Conservation (phyloP, 2,113 vertebrate species). For the Hippocampus mohnikei region DNA sequence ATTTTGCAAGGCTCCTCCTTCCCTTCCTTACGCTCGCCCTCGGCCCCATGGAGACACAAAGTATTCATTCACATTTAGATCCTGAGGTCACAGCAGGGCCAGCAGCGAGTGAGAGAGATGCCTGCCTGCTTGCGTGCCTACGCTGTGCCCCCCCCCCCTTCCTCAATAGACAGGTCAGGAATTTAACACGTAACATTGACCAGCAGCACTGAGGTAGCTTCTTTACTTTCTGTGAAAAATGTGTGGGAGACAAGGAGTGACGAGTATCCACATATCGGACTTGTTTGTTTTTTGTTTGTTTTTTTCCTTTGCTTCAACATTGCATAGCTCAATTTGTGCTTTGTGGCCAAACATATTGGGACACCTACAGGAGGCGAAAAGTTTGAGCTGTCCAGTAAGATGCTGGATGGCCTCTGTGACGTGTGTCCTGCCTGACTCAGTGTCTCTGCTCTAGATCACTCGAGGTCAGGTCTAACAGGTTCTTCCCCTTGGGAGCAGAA, state of each 20-base stretch:
- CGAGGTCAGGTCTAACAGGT: neutral
- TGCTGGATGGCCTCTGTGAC: neutral
- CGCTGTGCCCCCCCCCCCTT: neutral
- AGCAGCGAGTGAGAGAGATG: conserved; percentile 59
- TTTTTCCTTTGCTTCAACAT: conserved; percentile 11
- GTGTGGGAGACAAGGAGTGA: conserved; percentile 43
- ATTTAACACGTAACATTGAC: conserved; percentile 71
- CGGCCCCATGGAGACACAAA: conserved; percentile 75
- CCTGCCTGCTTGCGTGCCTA: neutral
- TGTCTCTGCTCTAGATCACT: neutral
- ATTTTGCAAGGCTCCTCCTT: conserved; percentile 30
- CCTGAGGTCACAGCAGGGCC: conserved; percentile 78
- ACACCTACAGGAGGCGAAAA: neutral
- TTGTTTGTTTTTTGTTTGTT: neutral
- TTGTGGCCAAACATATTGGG: neutral
- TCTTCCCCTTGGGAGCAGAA: neutral
- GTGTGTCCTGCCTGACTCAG: neutral
- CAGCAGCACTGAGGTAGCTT: conserved; percentile 61
- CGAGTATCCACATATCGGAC: conserved; percentile 12
- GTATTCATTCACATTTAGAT: conserved; percentile 83
- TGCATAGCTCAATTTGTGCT: neutral
- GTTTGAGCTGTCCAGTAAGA: neutral
- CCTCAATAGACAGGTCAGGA: conserved; percentile 70
- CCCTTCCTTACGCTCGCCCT: conserved; percentile 42
- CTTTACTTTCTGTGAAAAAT: conserved; percentile 46